Conservation (phyloP, 2,888 invertebrate species). For the Leucophenga maculata region DNA sequence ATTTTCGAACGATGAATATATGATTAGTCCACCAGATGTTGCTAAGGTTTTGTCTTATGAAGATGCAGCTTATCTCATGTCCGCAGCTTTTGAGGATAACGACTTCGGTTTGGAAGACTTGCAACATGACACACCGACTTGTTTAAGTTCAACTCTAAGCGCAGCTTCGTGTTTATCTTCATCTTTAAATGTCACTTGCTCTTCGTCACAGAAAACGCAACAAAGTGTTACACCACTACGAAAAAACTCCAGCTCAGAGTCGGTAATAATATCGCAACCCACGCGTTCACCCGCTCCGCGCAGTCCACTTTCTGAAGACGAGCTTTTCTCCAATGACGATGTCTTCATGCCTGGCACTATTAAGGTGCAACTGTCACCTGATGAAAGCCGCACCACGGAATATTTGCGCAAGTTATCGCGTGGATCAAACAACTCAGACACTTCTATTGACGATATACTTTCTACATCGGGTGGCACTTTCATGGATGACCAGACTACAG, state of each 20-base stretch:
- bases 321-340: conserved; percentile 76
- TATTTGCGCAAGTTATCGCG: conserved; percentile 68
- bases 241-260: conserved; percentile 67
- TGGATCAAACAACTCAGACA: conserved; percentile 78
- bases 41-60: conserved; percentile 71
- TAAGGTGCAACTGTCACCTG: conserved; percentile 76
- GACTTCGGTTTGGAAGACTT: conserved; percentile 62
- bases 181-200: conserved; percentile 68
- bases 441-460: conserved; percentile 77
- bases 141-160: conserved; percentile 68
- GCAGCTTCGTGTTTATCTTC: conserved; percentile 69
- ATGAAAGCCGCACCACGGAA: conserved; percentile 73
- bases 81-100: conserved; percentile 64
- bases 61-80: conserved; percentile 70
- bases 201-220: conserved; percentile 60
- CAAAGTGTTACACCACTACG: conserved; percentile 45
- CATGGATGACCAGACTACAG: conserved; percentile 76
- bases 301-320: conserved; percentile 77
- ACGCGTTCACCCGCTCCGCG: conserved; percentile 77
- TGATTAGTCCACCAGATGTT: conserved; percentile 60
- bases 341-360: conserved; percentile 77
- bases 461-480: conserved; percentile 74
- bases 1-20: conserved; percentile 69
- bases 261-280: conserved; percentile 77
- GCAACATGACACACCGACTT: conserved; percentile 64